These are phyloP conservation scores for Smithornis capensis DNA, from an alignment of 2,113 vertebrate species.

Conservation along the genomic window DNA sequence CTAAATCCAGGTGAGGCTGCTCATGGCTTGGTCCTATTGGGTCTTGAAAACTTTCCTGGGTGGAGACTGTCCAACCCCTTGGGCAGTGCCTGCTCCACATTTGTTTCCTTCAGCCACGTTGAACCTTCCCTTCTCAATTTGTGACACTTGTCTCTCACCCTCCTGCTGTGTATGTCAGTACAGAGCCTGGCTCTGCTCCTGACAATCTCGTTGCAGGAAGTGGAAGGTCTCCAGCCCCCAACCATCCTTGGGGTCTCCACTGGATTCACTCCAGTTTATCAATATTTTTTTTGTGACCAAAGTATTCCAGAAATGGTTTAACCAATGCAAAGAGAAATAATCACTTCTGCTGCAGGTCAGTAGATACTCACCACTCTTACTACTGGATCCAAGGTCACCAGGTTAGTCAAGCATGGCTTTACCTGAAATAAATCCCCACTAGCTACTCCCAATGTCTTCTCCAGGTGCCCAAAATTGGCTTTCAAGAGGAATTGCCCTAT, in stretches of 20 bases:
- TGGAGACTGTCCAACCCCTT: not conserved
- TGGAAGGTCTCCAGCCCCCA: not conserved
- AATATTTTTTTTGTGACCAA: not conserved
- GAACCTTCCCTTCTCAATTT: not conserved
- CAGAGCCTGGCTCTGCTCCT: not conserved
- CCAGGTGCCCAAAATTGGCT: not conserved
- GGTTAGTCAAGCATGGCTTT: not conserved
- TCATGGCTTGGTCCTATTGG: fast-evolving
- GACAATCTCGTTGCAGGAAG: not conserved
- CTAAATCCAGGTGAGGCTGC: not conserved
- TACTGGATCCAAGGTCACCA: not conserved
- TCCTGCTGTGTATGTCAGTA: fast-evolving
- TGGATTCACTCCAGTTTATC: not conserved
- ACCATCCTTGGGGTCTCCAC: not conserved
- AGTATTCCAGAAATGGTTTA: not conserved
- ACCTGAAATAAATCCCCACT: not conserved
- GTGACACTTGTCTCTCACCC: not conserved
- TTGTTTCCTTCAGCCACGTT: not conserved
- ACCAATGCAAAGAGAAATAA: not conserved
- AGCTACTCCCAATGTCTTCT: not conserved
- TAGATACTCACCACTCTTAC: not conserved
- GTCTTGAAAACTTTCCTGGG: not conserved
- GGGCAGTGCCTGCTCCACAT: not conserved
- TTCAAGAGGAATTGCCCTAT: not conserved
- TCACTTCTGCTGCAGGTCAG: not conserved